Evolutionary conservation across 2,888 invertebrate genomes (phyloP).

Genomic region (Stegophylla sp.): DNA sequence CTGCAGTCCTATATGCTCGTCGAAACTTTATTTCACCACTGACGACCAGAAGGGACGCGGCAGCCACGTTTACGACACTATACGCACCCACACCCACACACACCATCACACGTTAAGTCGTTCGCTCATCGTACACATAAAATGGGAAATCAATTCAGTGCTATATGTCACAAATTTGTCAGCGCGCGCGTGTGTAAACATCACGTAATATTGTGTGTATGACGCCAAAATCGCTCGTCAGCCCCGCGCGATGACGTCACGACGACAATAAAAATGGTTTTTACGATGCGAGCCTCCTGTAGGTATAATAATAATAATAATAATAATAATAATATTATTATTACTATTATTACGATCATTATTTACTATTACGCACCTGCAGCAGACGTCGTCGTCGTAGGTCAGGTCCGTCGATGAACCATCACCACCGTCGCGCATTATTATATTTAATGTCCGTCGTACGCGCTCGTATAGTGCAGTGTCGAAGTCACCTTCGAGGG

Average conservation of each 20-base stretch:
- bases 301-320: not conserved
- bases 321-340: not conserved
- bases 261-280: slow-evolving; percentile 39
- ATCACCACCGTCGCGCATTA: too few relatives aligned
- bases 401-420: not conserved
- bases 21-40: not conserved
- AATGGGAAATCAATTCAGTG: slow-evolving; percentile 9
- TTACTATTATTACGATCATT: not conserved
- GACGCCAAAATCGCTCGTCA: slow-evolving; percentile 11
- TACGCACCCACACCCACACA: not conserved
- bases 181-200: not conserved
- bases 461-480: too few relatives aligned
- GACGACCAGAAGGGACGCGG: not conserved
- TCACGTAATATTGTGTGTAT: not conserved
- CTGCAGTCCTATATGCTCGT: not conserved
- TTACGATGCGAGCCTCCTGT: not conserved
- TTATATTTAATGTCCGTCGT: too few relatives aligned
- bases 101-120: slow-evolving; percentile 14
- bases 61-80: slow-evolving; percentile 23
- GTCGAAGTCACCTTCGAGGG: too few relatives aligned
- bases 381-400: not conserved
- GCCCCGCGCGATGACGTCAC: slow-evolving; percentile 38
- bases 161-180: not conserved
- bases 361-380: not conserved
- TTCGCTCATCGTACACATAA: not conserved